Base-by-base conservation (phyloP, 2,888 invertebrate genomes). In the Pheosia gnoma region DNA sequence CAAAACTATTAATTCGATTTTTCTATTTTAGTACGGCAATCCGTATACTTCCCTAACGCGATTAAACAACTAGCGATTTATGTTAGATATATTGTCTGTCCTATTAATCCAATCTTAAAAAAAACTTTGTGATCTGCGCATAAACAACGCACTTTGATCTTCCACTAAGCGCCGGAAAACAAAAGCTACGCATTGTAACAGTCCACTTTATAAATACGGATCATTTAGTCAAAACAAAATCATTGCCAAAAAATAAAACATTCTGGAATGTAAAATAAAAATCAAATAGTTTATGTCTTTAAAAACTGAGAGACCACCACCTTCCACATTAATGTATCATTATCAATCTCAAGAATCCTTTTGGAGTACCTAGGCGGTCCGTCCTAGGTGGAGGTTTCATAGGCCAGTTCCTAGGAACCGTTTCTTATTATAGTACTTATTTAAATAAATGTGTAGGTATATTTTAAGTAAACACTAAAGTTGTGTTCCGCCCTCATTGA, bases 121-220 rank as follows among this genome's bases (percentile, higher is more conserved):
- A 73, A 66, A 72, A 73, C 61, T 62, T 58, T 36, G 57, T 41
- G 56, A 47, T 13, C 58, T 68, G 37, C 61, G 62, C 75, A 59
- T 74, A 75, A 71, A 75, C 75, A 65, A 75, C 61, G 55, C 11
- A 73, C 74, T 75, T 75, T 74, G 75, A 74, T 74, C 63, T 74
- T 59, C 45, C 55, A 63, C 58, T 58, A 60, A 49, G 68, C 67
- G 71, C 67, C 67, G 75, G 71, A 74, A 75, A 62, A 74, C 69
- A 69, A 73, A 72, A 73, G 71, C 61, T 7, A 37, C 38, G 53
- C 54, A 57, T 64, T 70, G 69, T 59, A 49, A 56, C 25, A 43
- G 11, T 59, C 41, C 58, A 56, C 60, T 63, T 60, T 64, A 60
- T 67, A 69, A 67, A 73, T 70, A 71, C 61, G 61, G 52, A 57